Percentiles rank a stretch among this genome's conserved stretches.
Conservation (phyloP, 2,797 vertebrate species). For the Ceyx erithaca region DNA sequence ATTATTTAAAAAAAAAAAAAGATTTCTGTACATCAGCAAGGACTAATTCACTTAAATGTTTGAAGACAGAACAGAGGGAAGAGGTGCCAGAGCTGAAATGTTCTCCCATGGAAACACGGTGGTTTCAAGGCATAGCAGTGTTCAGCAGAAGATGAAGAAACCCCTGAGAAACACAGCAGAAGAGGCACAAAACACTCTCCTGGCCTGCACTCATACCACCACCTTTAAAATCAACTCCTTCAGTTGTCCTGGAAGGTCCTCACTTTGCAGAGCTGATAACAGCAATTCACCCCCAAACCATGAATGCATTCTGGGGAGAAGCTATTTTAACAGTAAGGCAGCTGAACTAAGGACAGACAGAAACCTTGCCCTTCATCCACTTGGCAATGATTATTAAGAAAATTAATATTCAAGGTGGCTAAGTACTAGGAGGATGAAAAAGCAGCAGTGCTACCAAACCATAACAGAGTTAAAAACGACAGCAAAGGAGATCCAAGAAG, state of each 20-base stretch:
- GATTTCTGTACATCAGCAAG: constrained; percentile 14
- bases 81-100: constrained; percentile 14
- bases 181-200: background rate
- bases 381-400: background rate
- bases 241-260: background rate
- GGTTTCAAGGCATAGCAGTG: background rate
- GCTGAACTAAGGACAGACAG: background rate
- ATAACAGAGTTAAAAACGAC: constrained; percentile 30
- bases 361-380: background rate
- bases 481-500: constrained; percentile 27
- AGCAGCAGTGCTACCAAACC: background rate
- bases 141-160: background rate
- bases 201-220: rapidly evolving
- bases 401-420: background rate
- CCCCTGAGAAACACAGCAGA: background rate
- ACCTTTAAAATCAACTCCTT: background rate
- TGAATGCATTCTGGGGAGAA: background rate
- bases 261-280: background rate
- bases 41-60: background rate
- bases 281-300: background rate
- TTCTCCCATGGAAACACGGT: background rate
- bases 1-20: background rate
- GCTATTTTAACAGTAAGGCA: background rate
- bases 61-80: background rate
- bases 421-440: constrained; percentile 11